Percentiles rank a stretch among this genome's conserved stretches.
Conservation (phyloP, 2,888 invertebrate species). For the Nineta flava region DNA sequence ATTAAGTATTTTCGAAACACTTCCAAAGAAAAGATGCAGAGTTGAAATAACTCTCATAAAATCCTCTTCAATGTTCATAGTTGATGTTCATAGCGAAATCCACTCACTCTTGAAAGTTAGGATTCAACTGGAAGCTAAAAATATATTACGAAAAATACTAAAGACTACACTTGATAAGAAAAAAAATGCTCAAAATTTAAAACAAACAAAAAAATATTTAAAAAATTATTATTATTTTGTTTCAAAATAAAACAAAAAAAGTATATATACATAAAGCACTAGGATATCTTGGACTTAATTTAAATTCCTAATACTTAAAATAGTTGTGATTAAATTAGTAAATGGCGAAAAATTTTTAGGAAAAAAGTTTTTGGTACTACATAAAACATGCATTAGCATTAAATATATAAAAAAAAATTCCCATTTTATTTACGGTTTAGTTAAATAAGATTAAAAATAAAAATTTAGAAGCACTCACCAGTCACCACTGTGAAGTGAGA, state of each 20-base stretch:
- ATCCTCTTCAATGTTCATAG: constrained; percentile 7
- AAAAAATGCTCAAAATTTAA: not conserved
- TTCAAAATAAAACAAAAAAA: constrained; percentile 1
- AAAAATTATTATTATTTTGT: no score
- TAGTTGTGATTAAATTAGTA: not conserved
- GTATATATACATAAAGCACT: constrained; percentile 13
- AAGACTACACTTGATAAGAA: not conserved
- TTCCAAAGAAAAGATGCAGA: no score
- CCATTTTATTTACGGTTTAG: not conserved
- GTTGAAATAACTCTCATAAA: no score
- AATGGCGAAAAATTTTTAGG: not conserved
- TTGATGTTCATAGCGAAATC: not conserved
- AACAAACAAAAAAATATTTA: no score
- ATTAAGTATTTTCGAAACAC: no score
- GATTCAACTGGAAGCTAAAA: no score
- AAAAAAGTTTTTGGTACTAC: not conserved
- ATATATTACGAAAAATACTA: no score
- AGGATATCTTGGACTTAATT: constrained; percentile 6
- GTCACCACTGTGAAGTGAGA: constrained; percentile 7
- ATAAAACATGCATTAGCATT: not conserved
- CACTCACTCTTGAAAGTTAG: no score
- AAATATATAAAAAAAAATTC: not conserved
- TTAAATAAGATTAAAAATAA: not conserved
- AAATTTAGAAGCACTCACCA: constrained; percentile 6
- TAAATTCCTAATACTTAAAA: not conserved